A percentile compares a stretch with the other conserved stretches of the same genome.
Evolutionary conservation across 2,888 invertebrate genomes (phyloP).

Genomic region (Hypselothyrea guttata): DNA sequence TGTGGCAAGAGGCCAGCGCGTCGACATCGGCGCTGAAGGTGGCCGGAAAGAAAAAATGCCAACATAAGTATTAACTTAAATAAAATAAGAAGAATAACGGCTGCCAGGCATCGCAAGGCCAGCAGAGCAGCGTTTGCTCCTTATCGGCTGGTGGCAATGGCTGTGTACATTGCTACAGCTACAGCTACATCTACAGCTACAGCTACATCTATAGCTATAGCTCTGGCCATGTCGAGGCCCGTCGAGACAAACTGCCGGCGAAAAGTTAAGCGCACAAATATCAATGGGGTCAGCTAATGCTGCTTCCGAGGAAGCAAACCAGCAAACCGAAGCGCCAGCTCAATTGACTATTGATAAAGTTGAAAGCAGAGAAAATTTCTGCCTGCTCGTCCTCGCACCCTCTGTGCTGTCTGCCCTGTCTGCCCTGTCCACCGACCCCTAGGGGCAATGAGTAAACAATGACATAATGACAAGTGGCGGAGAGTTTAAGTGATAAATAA

Average conservation of each 20-base stretch:
- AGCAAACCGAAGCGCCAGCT: constrained; percentile 48
- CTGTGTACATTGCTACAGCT: background rate
- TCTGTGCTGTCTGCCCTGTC: background rate
- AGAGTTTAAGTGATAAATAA: constrained; percentile 82
- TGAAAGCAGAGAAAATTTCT: constrained; percentile 52
- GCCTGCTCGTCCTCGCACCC: constrained; percentile 10
- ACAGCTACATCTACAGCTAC: no score
- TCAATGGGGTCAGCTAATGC: constrained; percentile 78
- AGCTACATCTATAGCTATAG: background rate
- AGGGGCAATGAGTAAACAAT: constrained; percentile 80
- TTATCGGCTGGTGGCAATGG: constrained; percentile 17
- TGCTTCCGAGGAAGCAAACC: constrained; percentile 19
- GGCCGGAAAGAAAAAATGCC: constrained; percentile 53
- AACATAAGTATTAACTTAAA: constrained; percentile 74
- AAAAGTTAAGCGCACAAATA: constrained; percentile 77
- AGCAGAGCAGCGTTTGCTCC: constrained; percentile 17
- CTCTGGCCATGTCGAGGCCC: constrained; percentile 29
- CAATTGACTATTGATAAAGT: constrained; percentile 82
- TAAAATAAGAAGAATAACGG: constrained; percentile 64
- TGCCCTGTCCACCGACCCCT: constrained; percentile 19
- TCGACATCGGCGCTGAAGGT: constrained; percentile 49
- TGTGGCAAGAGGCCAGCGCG: constrained; percentile 75
- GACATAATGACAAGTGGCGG: constrained; percentile 82
- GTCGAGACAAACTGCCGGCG: constrained; percentile 74
- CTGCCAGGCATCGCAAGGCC: constrained; percentile 23